Evolutionary conservation across 2,113 vertebrate species (phyloP).

Genomic region (Eonycteris spelaea): DNA sequence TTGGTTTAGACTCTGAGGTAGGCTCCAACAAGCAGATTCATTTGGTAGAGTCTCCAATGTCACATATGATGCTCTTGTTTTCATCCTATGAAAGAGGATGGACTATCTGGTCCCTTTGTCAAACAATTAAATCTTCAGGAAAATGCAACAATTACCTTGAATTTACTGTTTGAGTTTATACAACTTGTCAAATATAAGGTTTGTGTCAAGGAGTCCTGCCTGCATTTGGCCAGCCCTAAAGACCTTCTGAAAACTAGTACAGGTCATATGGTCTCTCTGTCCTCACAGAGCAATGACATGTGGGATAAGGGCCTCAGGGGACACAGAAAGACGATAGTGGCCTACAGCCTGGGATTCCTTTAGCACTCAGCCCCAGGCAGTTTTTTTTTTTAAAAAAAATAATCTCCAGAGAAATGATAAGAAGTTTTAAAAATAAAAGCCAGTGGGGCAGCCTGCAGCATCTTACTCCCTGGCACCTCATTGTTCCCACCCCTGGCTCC

Average conservation of each 20-base stretch:
- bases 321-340: not conserved
- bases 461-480: not conserved
- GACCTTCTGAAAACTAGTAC: not conserved
- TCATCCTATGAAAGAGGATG: not conserved
- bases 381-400: slow-evolving; percentile 14
- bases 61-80: not conserved
- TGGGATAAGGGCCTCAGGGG: not conserved
- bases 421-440: slow-evolving; percentile 65
- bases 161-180: not conserved
- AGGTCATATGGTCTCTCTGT: not conserved
- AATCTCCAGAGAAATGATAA: slow-evolving; percentile 52
- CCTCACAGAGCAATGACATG: not conserved
- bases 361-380: not conserved
- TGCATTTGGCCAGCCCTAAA: not conserved
- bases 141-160: not conserved
- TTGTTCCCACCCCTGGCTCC: not conserved
- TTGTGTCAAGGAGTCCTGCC: not conserved
- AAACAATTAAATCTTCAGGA: not conserved
- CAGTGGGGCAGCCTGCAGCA: not conserved
- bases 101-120: not conserved
- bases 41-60: not conserved
- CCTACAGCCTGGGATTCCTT: not conserved
- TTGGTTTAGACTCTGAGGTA: not conserved
- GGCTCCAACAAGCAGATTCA: not conserved
- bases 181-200: not conserved